Evolutionary conservation across 2,113 vertebrate species (phyloP).

Genomic region (Campylomormyrus numenius): DNA sequence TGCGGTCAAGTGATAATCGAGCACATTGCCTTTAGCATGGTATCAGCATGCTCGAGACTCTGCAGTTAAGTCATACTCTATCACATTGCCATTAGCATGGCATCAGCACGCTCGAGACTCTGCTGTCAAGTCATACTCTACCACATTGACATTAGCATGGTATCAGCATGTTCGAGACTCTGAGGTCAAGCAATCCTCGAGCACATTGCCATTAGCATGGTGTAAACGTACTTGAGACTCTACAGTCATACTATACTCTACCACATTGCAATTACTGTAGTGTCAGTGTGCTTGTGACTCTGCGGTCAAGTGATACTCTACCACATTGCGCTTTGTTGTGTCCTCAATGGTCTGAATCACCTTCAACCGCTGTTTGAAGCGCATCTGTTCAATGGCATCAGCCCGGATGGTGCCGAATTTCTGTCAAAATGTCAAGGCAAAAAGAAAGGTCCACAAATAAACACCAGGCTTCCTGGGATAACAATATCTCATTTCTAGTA

Average conservation of each 20-base stretch:
- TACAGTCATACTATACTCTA: constrained; percentile 43
- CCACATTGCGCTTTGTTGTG: constrained; percentile 94
- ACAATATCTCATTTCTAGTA: neutral
- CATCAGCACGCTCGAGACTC: neutral
- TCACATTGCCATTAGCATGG: neutral
- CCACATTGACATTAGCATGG: neutral
- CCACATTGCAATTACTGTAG: neutral
- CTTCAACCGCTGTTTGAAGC: constrained; percentile 91
- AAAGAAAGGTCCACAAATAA: neutral
- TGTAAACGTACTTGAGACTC: neutral
- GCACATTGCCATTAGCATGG: neutral
- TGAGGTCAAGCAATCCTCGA: constrained; percentile 41
- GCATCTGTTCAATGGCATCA: constrained; percentile 95
- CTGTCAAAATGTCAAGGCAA: constrained; percentile 49
- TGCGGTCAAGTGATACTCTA: constrained; percentile 43
- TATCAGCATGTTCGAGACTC: neutral
- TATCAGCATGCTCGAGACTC: neutral
- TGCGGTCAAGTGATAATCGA: constrained; percentile 40
- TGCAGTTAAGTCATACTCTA: constrained; percentile 40
- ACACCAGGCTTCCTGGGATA: neutral
- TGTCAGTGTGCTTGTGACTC: neutral
- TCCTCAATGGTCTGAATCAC: constrained; percentile 97
- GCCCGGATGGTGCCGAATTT: constrained; percentile 91
- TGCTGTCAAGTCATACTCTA: constrained; percentile 42
- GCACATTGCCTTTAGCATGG: neutral